Base-by-base conservation (phyloP, 2,113 vertebrate genomes). In the Sporophila hypoxantha region DNA sequence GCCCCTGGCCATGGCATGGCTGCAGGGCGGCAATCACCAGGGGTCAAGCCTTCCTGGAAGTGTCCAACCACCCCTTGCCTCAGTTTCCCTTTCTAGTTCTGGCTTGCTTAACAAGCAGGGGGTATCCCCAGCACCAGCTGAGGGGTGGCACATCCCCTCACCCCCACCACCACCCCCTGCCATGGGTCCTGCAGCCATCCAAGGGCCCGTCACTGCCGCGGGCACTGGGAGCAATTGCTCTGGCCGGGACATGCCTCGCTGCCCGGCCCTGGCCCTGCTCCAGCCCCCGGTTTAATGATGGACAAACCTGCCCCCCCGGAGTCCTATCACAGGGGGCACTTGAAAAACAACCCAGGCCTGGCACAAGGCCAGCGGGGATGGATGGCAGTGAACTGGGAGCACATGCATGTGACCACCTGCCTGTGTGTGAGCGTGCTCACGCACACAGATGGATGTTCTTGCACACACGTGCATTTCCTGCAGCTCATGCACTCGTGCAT, bases 271-370 rank as follows among this genome's bases (percentile, higher is more conserved):
- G 97, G 97, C 95, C 60, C 64, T 5, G 20, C 76, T 96, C 97
- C 97, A 97, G 87, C 37, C 52, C 87, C 85, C 11, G 84, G 96
- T 96, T 97, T 97, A 98, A 97, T 97, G 96, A 97, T 97, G 94
- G 96, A 98, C 97, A 96, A 95, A 93, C 57, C 56, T 29, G 49
- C 39, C 76, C 66, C 53, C 13, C 18, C 10, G 49, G 94, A 91
- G 88, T 87, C 69, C 93, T 92, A 92, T 95, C 81, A n/a, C 66
- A 81, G 78, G 89, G 94, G 81, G 82, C 85, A 91, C 94, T 95
- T 46, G 53, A 92, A 96, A 96, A 97, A 96, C 93, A 95, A 97
- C 91, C 90, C 16, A 17, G 50, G 50, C 62, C 59, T 92, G 91
- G 94, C 69, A 3, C 5, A 1, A 19, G 14, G 82, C 92, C 95